Evolutionary conservation across 2,113 vertebrate species (phyloP), one percentile per base, ranked within the genome.

Genomic region (Pithys albifrons): DNA sequence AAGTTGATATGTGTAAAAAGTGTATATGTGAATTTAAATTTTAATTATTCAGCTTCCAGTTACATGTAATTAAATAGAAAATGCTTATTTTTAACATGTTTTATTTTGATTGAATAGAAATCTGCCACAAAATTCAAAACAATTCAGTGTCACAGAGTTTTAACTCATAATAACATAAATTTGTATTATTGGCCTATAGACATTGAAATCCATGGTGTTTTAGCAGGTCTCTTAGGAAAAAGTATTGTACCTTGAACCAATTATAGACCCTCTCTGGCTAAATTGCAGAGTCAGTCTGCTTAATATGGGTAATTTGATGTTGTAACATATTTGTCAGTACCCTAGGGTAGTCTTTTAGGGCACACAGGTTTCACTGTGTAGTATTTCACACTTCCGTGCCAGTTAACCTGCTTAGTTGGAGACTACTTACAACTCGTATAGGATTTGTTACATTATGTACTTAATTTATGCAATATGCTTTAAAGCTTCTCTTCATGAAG

Each of bases 251-350:
- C 37, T 91, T 90, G 82, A 89, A 93, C 95, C 81, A 94, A 85
- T 96, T 97, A 85, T 46, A 91, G 74, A 45, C 54, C 18, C 43
- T 94, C 81, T 95, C 75, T 96, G 75, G 71, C 81, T 95, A 96
- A 95, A 96, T 37, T 90, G 67, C 62, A 70, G 46, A 79, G 45
- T 72, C 14, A 51, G 65, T 95, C 94, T 67, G 39, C 52, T 93
- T 96, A 93, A 91, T 94, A 59, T 71, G 61, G 59, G 55, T 96
- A 93, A 97, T 96, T 83, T 96, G 90, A 86, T 71, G 85, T 93
- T 91, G 75, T 96, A 91, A 96, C 90, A 67, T 90, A 79, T 73
- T 96, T 94, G 71, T 85, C 55, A 33, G 82, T 91, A 88, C 94
- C 82, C 64, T 74, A 24, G 94, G 76, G 85, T 93, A 85, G 89